Percentiles rank a stretch among this genome's conserved stretches.
Conservation (phyloP, 2,797 vertebrate species). For the Rhincodon typus region DNA sequence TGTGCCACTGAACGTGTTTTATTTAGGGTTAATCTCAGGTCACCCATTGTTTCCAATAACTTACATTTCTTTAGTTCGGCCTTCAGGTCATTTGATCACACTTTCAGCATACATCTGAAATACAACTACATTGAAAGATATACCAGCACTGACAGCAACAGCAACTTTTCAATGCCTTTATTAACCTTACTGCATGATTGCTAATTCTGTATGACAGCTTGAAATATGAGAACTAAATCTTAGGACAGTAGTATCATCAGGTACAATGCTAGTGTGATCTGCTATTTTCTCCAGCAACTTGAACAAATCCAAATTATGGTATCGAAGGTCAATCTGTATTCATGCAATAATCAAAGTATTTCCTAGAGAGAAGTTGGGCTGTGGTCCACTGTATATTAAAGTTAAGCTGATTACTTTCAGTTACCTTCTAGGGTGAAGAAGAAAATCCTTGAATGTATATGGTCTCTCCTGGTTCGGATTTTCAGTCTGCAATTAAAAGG, state of each 20-base stretch:
- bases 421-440: conserved; percentile 94
- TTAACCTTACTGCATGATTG: neutral
- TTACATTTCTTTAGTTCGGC: neutral
- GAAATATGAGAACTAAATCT: neutral
- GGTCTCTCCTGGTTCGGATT: conserved; percentile 85
- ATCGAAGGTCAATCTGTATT: neutral
- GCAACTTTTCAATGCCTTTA: neutral
- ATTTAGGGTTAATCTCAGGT: neutral
- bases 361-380: neutral
- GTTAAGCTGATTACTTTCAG: conserved; percentile 42
- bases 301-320: neutral
- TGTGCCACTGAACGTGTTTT: too few species aligned
- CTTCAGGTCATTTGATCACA: neutral
- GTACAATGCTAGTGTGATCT: neutral
- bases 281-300: neutral
- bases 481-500: conserved; percentile 77
- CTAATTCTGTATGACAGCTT: neutral
- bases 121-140: neutral
- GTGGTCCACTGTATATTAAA: neutral
- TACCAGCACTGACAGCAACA: neutral
- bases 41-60: neutral
- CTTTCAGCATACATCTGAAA: neutral
- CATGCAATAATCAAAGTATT: neutral
- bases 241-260: neutral
- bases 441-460: conserved; percentile 95